These are phyloP conservation scores for Siniperca knerii DNA, from an alignment of 2,113 vertebrate genomes.

Conservation along the genomic window DNA sequence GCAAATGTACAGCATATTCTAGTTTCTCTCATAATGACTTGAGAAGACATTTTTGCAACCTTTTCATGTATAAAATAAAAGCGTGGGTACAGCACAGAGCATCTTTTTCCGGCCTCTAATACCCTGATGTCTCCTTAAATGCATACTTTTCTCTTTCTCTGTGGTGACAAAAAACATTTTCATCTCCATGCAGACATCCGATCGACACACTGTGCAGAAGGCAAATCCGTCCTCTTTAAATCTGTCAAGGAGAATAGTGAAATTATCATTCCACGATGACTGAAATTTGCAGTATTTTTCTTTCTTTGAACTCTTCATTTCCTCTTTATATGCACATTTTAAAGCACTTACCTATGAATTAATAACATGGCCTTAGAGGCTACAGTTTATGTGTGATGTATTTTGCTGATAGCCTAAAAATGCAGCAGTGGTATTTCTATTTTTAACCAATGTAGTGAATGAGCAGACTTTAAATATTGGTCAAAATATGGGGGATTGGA, in stretches of 20 bases:
- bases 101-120: slow-evolving; percentile 5
- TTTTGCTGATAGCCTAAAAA: slow-evolving; percentile 31
- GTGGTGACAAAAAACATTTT: not conserved
- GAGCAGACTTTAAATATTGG: slow-evolving; percentile 2
- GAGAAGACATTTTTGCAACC: slow-evolving; percentile 27
- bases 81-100: not conserved
- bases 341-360: slow-evolving; percentile 52
- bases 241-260: not conserved
- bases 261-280: not conserved
- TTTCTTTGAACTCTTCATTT: slow-evolving; percentile 33
- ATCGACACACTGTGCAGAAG: not conserved
- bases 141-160: not conserved
- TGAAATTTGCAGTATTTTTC: slow-evolving; percentile 17
- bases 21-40: slow-evolving; percentile 17
- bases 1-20: not conserved
- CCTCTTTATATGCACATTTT: slow-evolving; percentile 30
- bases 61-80: slow-evolving; percentile 48
- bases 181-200: not conserved
- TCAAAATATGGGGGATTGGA: not conserved
- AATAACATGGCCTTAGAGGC: slow-evolving; percentile 5
- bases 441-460: slow-evolving; percentile 4
- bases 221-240: not conserved
- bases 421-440: not conserved
- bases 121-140: not conserved
- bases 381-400: slow-evolving; percentile 1